Percentiles rank a stretch among this genome's conserved stretches.
phyloP scores from a whole-genome alignment of 2,113 vertebrate species.

The Sinocyclocheilus anshuiensis region DNA sequence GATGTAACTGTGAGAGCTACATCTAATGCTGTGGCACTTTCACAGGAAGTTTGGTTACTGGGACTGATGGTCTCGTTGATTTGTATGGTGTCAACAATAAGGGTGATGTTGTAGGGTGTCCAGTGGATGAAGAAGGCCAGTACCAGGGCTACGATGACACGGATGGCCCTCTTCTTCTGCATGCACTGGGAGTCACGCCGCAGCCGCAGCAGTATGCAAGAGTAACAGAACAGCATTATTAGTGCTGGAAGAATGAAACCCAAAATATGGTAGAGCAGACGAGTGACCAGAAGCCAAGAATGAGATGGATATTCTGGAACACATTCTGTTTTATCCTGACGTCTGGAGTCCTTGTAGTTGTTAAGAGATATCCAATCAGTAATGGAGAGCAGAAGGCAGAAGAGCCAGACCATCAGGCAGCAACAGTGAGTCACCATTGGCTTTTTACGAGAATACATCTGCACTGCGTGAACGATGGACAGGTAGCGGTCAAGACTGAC shows the following conservation, averaged over 20 bases:
- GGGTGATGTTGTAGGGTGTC: slow-evolving; percentile 81
- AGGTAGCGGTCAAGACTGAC: slow-evolving; percentile 89
- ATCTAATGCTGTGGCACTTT: slow-evolving; percentile 55
- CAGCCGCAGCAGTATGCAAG: slow-evolving; percentile 78
- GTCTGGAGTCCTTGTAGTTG: slow-evolving; percentile 19
- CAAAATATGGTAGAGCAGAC: slow-evolving; percentile 71
- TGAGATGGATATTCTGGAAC: slow-evolving; percentile 54
- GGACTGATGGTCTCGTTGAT: slow-evolving; percentile 1
- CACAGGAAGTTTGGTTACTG: slow-evolving; percentile 58
- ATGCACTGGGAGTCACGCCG: slow-evolving; percentile 69
- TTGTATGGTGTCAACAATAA: slow-evolving; percentile 75
- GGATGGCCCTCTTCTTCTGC: slow-evolving; percentile 79
- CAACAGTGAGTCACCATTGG: slow-evolving; percentile 65
- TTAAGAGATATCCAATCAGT: slow-evolving; percentile 79
- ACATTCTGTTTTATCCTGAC: slow-evolving; percentile 67
- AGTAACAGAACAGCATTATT: slow-evolving; percentile 81
- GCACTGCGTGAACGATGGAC: slow-evolving; percentile 84
- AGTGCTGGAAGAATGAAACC: slow-evolving; percentile 82
- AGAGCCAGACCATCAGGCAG: slow-evolving; percentile 77
- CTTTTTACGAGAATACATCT: slow-evolving; percentile 81
- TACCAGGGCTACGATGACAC: slow-evolving; percentile 80
- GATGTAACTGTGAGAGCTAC: slow-evolving; percentile 70
- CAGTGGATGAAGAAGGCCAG: slow-evolving; percentile 84
- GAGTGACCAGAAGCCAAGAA: slow-evolving; percentile 60
- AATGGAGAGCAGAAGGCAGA: slow-evolving; percentile 79